Base-by-base conservation (phyloP, 2,113 vertebrate species). In the Hymenochirus boettgeri region DNA sequence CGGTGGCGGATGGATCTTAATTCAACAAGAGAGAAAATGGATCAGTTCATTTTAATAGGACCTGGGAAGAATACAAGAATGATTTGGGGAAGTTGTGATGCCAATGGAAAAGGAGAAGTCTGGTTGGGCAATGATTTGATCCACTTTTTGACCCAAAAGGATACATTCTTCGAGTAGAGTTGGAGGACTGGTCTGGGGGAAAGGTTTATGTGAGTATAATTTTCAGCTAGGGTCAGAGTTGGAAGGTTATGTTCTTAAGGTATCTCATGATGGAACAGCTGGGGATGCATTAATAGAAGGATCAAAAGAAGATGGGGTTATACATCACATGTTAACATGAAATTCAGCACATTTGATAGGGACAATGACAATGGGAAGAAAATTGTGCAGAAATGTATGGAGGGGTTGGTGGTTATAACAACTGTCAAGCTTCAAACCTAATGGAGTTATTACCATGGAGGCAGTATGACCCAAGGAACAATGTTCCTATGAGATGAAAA, bases 351-450 rank as follows among this genome's bases (percentile, higher is more conserved):
- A 13, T 93, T 86, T 0, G 93, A 99, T 77, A 80, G 8, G 58
- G 95, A 97, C 50, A 81, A 77, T 2, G 95, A 96, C 67, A 79
- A n/a, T 92, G 87, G 86, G 90, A 86, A 56, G 87, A 84, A 73
- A 95, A 83, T 64, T 97, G 95, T 0, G 94, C 95, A 0, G 85
- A 88, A 73, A 58, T 83, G 69, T 91, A 89, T 0, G 94, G 95
- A 0, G 93, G 93, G 0, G 96, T 95, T 2, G 98, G 96, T 95
- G 98, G 96, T 94, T 96, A 94, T 78, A 90, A 94, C 71, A 90
- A 80, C 71, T 98, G 96, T 72, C 93, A 89, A 76, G 78, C 88
- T 0, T 91, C 91, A 58, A 97, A 98, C 64, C 80, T 97, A 46
- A 99, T 97, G 12, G 95, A 91, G 6, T 46, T 97, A 69, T 87